A percentile compares a stretch with the other conserved stretches of the same genome.
phyloP scores from a whole-genome alignment of 2,113 vertebrate genomes.

The Aspidoscelis tigris region DNA sequence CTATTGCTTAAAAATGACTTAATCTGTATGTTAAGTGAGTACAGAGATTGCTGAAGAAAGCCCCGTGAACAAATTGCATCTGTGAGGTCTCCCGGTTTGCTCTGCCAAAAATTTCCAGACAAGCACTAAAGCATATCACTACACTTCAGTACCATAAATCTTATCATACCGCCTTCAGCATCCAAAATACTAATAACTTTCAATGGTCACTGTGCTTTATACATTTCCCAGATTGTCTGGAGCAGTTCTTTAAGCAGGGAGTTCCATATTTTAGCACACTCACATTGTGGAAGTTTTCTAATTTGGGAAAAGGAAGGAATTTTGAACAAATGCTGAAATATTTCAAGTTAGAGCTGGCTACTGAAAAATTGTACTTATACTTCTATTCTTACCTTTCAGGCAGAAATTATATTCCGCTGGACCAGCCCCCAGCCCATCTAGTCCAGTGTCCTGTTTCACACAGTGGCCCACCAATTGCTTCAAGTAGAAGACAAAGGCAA shows the following conservation, averaged over 20 bases:
- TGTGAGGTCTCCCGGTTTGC: not conserved
- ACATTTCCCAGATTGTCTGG: not conserved
- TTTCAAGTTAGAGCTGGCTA: not conserved
- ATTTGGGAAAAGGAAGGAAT: not conserved
- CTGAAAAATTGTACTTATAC: not conserved
- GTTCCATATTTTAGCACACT: not conserved
- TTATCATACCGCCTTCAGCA: not conserved
- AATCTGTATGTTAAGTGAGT: not conserved
- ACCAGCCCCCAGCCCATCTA: not conserved
- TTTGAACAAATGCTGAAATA: not conserved
- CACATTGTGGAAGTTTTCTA: not conserved
- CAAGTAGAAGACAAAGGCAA: not conserved
- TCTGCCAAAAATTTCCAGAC: conserved; percentile 3
- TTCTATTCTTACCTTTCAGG: not conserved
- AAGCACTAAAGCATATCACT: not conserved
- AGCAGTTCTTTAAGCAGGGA: not conserved
- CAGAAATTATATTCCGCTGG: not conserved
- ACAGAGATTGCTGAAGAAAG: not conserved
- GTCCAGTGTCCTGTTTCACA: not conserved
- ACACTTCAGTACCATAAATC: not conserved
- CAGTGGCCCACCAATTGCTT: not conserved
- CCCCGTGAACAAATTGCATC: not conserved
- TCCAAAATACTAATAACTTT: not conserved
- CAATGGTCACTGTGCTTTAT: not conserved
- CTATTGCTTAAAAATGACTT: not conserved